Conservation (phyloP, 2,888 invertebrate species). For the Pseudolycoriella hygida region DNA sequence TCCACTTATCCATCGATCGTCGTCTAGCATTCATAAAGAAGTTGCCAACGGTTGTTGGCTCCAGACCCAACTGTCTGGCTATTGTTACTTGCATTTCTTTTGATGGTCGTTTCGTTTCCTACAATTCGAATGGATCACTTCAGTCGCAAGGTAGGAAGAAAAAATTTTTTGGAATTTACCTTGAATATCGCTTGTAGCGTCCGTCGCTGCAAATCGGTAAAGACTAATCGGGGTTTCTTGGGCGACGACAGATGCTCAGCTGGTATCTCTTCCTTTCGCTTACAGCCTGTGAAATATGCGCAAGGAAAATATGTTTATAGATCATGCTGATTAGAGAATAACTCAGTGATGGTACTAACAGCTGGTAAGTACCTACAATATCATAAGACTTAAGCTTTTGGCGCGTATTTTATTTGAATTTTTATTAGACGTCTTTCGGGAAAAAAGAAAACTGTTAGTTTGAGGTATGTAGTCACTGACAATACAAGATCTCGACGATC, state of each 20-base stretch:
- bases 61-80: slow-evolving; percentile 91
- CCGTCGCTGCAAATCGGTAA: slow-evolving; percentile 99
- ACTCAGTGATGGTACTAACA: too few species aligned
- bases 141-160: neutral
- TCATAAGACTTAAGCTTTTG: too few species aligned
- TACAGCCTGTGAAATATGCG: slow-evolving; percentile 53
- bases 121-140: slow-evolving; percentile 12
- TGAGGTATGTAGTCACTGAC: too few species aligned
- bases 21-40: slow-evolving; percentile 99
- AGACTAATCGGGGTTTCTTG: slow-evolving; percentile 99
- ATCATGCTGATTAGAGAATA: too few species aligned
- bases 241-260: slow-evolving; percentile 73
- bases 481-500: too few species aligned
- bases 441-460: too few species aligned
- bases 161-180: slow-evolving; percentile 35
- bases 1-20: slow-evolving; percentile 96
- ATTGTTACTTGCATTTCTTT: slow-evolving; percentile 99
- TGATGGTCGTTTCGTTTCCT: slow-evolving; percentile 97
- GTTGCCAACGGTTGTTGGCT: slow-evolving; percentile 97
- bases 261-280: slow-evolving; percentile 83
- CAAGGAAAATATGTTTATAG: neutral
- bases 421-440: too few species aligned
- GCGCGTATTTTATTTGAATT: too few species aligned
- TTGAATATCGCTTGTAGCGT: slow-evolving; percentile 99
- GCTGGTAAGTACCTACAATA: too few species aligned